Evolutionary conservation across 2,113 vertebrate genomes (phyloP).

Genomic region (Phocoena phocoena): DNA sequence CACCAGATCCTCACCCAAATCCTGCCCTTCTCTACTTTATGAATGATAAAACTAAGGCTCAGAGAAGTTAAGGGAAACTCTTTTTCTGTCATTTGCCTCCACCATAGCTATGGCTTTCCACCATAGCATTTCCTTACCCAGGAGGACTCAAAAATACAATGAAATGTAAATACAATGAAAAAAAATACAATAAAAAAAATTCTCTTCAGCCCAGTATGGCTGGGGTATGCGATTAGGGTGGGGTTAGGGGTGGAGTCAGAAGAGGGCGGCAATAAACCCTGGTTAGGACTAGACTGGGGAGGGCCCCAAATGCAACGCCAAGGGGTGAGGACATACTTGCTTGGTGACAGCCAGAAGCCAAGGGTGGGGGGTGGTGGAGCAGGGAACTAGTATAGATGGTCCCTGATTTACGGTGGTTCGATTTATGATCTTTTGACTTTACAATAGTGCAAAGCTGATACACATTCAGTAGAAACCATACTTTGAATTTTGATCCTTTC

Average conservation of each 20-base stretch:
- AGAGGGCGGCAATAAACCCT: not conserved
- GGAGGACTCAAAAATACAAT: not conserved
- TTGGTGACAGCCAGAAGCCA: not conserved
- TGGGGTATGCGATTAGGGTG: not conserved
- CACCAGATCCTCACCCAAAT: not conserved
- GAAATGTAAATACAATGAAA: not conserved
- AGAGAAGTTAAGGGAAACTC: not conserved
- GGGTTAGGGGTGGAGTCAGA: not conserved
- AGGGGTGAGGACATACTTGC: not conserved
- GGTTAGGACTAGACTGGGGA: not conserved
- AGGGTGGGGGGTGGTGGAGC: not conserved
- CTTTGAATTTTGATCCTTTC: not conserved
- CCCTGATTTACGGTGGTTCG: not conserved
- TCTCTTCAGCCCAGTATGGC: not conserved
- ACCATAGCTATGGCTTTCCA: not conserved
- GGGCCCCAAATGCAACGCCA: not conserved
- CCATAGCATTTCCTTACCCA: not conserved
- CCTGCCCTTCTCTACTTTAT: not conserved
- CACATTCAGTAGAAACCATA: not conserved
- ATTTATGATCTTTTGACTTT: not conserved
- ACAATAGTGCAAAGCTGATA: not conserved
- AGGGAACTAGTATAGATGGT: not conserved
- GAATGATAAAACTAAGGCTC: not conserved
- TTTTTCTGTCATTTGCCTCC: not conserved
- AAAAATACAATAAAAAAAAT: not conserved